Percentiles rank a stretch among this genome's conserved stretches.
Conservation (phyloP, 2,113 vertebrate genomes). For the Alethe castanea region DNA sequence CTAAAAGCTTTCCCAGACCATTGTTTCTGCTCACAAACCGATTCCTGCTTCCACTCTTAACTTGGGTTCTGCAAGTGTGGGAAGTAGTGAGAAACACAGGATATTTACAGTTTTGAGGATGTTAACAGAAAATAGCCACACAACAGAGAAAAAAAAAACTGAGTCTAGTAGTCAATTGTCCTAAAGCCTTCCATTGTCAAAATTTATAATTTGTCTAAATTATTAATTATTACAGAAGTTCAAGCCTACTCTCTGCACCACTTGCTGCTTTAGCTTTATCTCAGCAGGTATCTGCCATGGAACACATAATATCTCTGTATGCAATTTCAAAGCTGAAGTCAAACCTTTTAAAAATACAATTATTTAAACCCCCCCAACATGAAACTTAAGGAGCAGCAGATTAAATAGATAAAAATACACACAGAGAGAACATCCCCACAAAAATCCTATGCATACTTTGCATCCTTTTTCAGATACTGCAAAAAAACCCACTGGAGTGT, state of each 20-base stretch:
- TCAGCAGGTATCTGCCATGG: background rate
- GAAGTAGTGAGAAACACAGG: background rate
- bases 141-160: background rate
- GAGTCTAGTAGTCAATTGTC: background rate
- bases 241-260: background rate
- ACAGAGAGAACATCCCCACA: background rate
- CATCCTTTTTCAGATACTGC: background rate
- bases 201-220: background rate
- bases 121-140: background rate
- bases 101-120: background rate
- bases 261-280: background rate
- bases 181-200: background rate
- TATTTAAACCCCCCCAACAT: background rate
- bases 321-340: background rate
- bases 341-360: background rate
- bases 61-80: background rate
- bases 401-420: background rate
- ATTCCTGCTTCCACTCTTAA: background rate
- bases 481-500: background rate
- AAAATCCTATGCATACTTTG: background rate
- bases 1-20: background rate
- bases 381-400: background rate
- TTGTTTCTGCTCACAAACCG: background rate
- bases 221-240: background rate
- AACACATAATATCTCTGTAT: background rate